These are phyloP conservation scores for Melanchra persicariae DNA, from an alignment of 2,888 invertebrate genomes.

Conservation along the genomic window DNA sequence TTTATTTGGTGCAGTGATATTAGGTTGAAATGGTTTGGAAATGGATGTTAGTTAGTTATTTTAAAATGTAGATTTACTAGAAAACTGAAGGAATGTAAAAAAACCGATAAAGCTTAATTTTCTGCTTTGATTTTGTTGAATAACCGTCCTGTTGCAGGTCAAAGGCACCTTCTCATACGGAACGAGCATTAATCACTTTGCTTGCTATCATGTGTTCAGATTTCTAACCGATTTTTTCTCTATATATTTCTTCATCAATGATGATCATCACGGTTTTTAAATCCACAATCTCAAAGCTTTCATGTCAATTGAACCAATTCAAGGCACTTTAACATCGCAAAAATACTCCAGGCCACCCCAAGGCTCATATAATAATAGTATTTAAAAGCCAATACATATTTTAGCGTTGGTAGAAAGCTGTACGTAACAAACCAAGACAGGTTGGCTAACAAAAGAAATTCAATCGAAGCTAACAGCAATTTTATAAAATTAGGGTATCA, in stretches of 20 bases:
- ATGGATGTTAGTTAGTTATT: background rate
- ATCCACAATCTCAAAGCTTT: too few relatives aligned
- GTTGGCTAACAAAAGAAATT: slow-evolving; percentile 52
- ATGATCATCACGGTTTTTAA: too few relatives aligned
- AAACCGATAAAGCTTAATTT: background rate
- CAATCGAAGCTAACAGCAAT: slow-evolving; percentile 70
- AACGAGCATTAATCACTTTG: background rate
- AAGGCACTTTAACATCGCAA: too few relatives aligned
- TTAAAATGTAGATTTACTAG: background rate
- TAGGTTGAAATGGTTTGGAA: background rate
- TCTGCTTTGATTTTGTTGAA: background rate
- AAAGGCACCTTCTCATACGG: background rate
- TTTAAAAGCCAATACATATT: background rate
- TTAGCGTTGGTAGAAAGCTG: slow-evolving; percentile 45
- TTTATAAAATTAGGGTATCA: slow-evolving; percentile 50
- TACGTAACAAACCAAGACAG: slow-evolving; percentile 18
- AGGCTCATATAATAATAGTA: too few relatives aligned
- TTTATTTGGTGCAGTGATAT: slow-evolving; percentile 14
- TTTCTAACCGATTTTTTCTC: too few relatives aligned
- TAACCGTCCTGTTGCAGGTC: background rate
- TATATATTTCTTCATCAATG: too few relatives aligned
- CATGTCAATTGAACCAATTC: too few relatives aligned
- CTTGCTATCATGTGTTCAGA: background rate
- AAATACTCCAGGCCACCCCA: too few relatives aligned
- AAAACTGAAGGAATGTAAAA: background rate